A percentile compares a stretch with the other conserved stretches of the same genome.
Conservation (phyloP, 64 coral and sea anemone genomes). For the Dendronephthya gigantea region DNA sequence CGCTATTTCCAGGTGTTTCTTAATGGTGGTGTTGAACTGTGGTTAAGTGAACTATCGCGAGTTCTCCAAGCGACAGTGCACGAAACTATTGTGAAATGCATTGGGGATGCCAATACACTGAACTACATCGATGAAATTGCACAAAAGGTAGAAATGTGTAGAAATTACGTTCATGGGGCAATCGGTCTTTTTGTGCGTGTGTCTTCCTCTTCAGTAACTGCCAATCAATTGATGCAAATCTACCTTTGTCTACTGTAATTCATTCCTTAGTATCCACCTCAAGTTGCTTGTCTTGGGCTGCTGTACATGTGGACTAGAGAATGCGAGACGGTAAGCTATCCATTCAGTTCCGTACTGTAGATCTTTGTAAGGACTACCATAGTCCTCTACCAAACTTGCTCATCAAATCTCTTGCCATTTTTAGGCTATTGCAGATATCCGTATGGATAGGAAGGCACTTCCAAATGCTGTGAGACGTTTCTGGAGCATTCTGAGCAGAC, state of each 20-base stretch:
- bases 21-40: conserved; percentile 56
- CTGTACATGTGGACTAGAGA: conserved; percentile 92
- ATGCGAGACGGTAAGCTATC: conserved; percentile 61
- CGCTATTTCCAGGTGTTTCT: conserved; percentile 41
- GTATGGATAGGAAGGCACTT: conserved; percentile 80
- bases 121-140: conserved; percentile 71
- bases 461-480: conserved; percentile 79
- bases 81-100: conserved; percentile 55
- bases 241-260: no score
- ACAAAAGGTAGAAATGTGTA: conserved; percentile 49
- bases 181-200: not conserved
- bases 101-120: conserved; percentile 60
- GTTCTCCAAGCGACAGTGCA: conserved; percentile 62
- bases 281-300: conserved; percentile 67
- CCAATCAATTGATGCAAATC: no score
- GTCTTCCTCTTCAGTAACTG: no score
- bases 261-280: conserved; percentile 62
- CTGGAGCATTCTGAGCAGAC: conserved; percentile 67
- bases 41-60: conserved; percentile 50
- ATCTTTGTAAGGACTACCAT: no score
- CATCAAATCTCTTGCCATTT: not conserved
- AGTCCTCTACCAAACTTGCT: no score
- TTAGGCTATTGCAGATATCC: conserved; percentile 82
- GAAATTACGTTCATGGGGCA: not conserved
- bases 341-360: not conserved